A percentile compares a stretch with the other conserved stretches of the same genome.
Conservation (phyloP, 2,888 invertebrate species). For the Andrena dorsata region DNA sequence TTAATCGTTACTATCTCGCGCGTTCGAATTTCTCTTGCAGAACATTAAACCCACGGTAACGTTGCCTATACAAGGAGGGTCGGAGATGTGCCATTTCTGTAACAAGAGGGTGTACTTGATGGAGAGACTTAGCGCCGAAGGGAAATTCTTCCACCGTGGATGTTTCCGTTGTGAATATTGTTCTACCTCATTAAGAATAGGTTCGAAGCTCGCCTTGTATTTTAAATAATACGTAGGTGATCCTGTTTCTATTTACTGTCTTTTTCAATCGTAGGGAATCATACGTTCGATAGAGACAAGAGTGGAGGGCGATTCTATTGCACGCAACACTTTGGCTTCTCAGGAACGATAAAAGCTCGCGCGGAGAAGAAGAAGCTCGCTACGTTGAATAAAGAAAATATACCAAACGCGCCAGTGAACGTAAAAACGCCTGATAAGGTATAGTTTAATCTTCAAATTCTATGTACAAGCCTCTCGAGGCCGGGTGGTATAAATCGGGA, state of each 20-base stretch:
- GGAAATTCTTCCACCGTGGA: constrained; percentile 95
- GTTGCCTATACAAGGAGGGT: constrained; percentile 89
- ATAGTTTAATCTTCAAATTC: constrained; percentile 12
- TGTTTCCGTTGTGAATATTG: constrained; percentile 98
- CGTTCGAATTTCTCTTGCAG: constrained; percentile 81
- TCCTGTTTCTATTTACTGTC: constrained; percentile 9
- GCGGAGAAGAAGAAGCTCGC: constrained; percentile 80
- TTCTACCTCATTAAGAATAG: constrained; percentile 92
- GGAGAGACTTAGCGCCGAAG: constrained; percentile 95
- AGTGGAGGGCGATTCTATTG: constrained; percentile 89
- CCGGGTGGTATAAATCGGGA: neutral
- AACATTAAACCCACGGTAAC: constrained; percentile 87
- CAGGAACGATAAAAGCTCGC: constrained; percentile 85
- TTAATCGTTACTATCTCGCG: constrained; percentile 28
- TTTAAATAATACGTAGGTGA: neutral
- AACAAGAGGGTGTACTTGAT: constrained; percentile 96
- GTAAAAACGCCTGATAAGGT: constrained; percentile 86
- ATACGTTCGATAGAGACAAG: constrained; percentile 83
- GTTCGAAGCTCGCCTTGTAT: constrained; percentile 78
- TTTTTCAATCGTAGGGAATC: constrained; percentile 77
- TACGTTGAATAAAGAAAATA: constrained; percentile 83
- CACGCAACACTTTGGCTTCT: constrained; percentile 90
- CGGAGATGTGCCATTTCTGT: constrained; percentile 95
- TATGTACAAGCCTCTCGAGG: neutral
- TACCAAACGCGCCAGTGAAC: constrained; percentile 79